phyloP scores from a whole-genome alignment of 2,888 invertebrate genomes.

The Epinotia bilunana region DNA sequence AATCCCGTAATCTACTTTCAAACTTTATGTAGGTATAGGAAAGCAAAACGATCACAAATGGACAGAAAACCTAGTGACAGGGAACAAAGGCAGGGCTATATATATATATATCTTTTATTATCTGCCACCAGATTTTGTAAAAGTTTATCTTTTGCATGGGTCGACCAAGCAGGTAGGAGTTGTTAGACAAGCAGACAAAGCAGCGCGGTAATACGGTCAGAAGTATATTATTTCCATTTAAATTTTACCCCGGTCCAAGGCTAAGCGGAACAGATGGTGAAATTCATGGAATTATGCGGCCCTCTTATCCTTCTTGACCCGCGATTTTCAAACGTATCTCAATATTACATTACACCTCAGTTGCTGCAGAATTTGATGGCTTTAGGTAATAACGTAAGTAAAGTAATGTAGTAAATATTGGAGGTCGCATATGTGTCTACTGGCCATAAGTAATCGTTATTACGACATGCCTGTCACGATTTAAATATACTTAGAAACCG shows the following conservation, averaged over 20 bases:
- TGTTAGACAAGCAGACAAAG: background rate
- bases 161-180: background rate
- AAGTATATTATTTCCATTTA: background rate
- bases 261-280: conserved; percentile 5
- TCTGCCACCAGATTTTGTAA: background rate
- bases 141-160: background rate
- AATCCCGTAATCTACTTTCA: conserved; percentile 44
- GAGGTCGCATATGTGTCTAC: too few relatives aligned
- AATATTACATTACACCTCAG: background rate
- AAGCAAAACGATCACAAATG: conserved; percentile 34
- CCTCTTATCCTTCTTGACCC: background rate
- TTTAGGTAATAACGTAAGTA: too few relatives aligned
- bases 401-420: too few relatives aligned
- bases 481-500: too few relatives aligned
- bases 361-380: background rate
- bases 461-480: too few relatives aligned
- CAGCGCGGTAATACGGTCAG: too few relatives aligned
- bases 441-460: too few relatives aligned
- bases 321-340: background rate
- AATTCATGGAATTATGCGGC: background rate
- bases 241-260: background rate
- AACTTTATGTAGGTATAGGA: conserved; percentile 37
- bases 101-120: background rate
- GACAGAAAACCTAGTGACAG: background rate
- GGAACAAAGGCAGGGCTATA: conserved; percentile 14